These are phyloP conservation scores for Drosophila vallismaia DNA, from an alignment of 2,888 invertebrate species.

Conservation along the genomic window DNA sequence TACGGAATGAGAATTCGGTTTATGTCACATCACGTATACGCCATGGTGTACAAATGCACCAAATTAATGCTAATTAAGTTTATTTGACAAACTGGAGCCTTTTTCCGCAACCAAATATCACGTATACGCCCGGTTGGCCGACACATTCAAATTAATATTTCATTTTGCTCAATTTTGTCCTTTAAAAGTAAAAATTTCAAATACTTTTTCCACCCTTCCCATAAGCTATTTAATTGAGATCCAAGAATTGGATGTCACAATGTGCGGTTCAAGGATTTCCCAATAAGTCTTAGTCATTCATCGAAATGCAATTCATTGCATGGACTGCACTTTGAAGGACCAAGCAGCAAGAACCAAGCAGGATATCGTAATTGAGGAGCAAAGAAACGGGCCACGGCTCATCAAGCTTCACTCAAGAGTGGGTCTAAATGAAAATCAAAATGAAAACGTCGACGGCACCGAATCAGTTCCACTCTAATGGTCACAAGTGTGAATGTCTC, in stretches of 20 bases:
- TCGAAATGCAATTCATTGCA: conserved; percentile 1
- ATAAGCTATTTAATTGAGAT: neutral
- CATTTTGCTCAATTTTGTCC: neutral
- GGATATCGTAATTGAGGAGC: conserved; percentile 1
- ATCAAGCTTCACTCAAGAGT: conserved; percentile 12
- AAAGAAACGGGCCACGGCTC: conserved; percentile 17
- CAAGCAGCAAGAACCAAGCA: neutral
- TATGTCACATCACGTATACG: neutral
- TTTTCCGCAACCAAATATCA: neutral
- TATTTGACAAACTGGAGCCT: neutral
- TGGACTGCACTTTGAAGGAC: conserved; percentile 1
- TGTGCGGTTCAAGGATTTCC: neutral
- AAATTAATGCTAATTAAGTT: neutral
- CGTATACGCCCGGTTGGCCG: neutral
- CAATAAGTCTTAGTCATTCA: neutral
- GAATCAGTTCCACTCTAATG: conserved; percentile 62
- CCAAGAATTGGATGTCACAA: neutral
- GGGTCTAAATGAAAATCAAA: conserved; percentile 16
- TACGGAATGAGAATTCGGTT: neutral
- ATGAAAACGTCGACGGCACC: neutral
- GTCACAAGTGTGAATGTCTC: conserved; percentile 60
- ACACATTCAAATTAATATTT: neutral
- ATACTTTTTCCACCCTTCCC: too few species aligned
- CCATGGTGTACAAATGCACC: neutral
- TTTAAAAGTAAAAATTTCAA: neutral